A percentile compares a stretch with the other conserved stretches of the same genome.
Evolutionary conservation across 2,797 vertebrate species (phyloP).

Genomic region (Notamacropus eugenii): DNA sequence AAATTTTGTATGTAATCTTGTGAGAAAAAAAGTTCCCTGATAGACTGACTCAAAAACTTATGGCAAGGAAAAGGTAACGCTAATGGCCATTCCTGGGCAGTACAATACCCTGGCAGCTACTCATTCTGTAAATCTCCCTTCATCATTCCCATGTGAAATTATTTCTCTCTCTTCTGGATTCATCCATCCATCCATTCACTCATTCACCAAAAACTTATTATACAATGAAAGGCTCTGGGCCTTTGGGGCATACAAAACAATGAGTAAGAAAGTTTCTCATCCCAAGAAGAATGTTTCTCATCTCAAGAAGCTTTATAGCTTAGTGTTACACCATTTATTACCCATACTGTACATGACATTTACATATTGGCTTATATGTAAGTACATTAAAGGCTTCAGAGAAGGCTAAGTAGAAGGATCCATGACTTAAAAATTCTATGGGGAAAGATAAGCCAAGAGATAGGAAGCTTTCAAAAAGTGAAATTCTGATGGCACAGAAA

Average conservation of each 20-base stretch:
- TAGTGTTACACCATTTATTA: background rate
- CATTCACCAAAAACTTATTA: background rate
- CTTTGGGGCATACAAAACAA: background rate
- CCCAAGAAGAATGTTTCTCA: background rate
- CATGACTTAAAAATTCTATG: background rate
- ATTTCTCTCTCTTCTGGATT: background rate
- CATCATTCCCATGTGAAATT: background rate
- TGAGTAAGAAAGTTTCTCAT: background rate
- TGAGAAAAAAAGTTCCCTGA: background rate
- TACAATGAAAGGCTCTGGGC: background rate
- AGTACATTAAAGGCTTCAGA: background rate
- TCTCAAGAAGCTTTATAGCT: background rate
- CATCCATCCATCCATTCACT: background rate
- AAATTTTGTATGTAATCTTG: background rate
- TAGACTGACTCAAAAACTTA: background rate
- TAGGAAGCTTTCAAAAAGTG: background rate
- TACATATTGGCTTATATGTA: background rate
- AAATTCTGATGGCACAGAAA: background rate
- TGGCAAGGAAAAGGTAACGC: background rate
- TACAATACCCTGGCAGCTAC: background rate
- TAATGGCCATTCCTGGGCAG: background rate
- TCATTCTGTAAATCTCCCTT: background rate
- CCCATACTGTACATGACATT: background rate
- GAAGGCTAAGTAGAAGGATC: background rate
- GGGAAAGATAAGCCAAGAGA: background rate